These are phyloP conservation scores for Rhea americana DNA, from an alignment of 2,113 vertebrate genomes.

Conservation along the genomic window DNA sequence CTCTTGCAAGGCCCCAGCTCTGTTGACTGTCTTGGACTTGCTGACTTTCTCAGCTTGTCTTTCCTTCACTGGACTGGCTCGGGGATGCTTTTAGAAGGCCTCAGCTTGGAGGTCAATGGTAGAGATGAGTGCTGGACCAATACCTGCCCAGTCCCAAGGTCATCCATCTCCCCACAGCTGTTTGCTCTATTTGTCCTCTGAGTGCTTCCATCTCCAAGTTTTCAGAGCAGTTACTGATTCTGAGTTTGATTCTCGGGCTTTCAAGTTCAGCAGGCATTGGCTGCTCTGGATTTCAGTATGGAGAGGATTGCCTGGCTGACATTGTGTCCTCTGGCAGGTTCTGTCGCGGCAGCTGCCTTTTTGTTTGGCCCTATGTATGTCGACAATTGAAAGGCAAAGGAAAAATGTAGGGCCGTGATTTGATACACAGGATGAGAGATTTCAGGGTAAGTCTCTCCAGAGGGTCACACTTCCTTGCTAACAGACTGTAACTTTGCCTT, in stretches of 20 bases:
- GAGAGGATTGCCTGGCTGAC: not conserved
- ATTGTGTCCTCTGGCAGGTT: not conserved
- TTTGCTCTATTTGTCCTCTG: not conserved
- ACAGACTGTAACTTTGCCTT: not conserved
- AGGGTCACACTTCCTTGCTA: not conserved
- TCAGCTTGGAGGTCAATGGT: not conserved
- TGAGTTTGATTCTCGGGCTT: not conserved
- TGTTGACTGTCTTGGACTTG: not conserved
- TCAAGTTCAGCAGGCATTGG: not conserved
- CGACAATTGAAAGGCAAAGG: not conserved
- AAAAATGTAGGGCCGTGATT: not conserved
- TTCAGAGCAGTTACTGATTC: rapidly evolving
- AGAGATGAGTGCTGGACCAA: not conserved
- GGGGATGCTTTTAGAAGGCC: not conserved
- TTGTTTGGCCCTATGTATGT: not conserved
- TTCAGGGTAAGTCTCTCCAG: not conserved
- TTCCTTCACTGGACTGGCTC: not conserved
- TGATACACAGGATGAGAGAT: constrained; percentile 2
- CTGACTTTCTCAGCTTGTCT: not conserved
- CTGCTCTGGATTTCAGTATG: not conserved
- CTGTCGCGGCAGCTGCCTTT: rapidly evolving
- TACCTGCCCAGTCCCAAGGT: not conserved
- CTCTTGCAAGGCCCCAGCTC: not conserved
- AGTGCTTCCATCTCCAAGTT: not conserved
- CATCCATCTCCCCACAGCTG: not conserved